phyloP scores from a whole-genome alignment of 2,113 vertebrate species.

The Platycercus adscitus region DNA sequence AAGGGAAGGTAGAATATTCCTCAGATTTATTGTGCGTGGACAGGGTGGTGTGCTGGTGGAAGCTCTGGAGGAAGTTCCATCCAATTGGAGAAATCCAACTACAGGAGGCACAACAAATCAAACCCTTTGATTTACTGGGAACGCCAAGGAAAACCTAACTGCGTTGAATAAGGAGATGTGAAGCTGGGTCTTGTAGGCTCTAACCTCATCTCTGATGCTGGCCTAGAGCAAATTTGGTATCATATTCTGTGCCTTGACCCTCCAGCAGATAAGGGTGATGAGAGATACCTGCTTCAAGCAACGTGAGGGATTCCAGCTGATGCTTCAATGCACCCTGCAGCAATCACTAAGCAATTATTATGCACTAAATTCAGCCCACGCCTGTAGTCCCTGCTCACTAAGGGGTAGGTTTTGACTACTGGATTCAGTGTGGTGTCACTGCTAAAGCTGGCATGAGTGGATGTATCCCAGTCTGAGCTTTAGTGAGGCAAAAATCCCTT shows the following conservation, averaged over 20 bases:
- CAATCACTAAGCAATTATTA: neutral
- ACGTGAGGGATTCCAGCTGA: neutral
- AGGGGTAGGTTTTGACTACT: neutral
- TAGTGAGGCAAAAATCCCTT: slow-evolving; percentile 6
- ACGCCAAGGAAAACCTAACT: neutral
- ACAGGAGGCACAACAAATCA: neutral
- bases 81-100: neutral
- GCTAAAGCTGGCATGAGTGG: neutral
- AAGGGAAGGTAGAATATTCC: neutral
- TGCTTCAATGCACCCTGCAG: neutral
- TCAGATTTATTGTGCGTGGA: neutral
- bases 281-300: neutral
- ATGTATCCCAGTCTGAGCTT: neutral
- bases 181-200: neutral
- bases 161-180: neutral
- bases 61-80: neutral
- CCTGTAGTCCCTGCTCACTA: neutral
- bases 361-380: neutral
- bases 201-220: neutral
- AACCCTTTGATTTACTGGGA: neutral
- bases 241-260: neutral
- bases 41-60: neutral
- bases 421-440: neutral
- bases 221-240: neutral
- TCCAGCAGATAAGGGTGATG: neutral